A percentile compares a stretch with the other conserved stretches of the same genome.
These are phyloP conservation scores for Cherax quadricarinatus DNA, from an alignment of 1,140 invertebrate species.

Conservation along the genomic window DNA sequence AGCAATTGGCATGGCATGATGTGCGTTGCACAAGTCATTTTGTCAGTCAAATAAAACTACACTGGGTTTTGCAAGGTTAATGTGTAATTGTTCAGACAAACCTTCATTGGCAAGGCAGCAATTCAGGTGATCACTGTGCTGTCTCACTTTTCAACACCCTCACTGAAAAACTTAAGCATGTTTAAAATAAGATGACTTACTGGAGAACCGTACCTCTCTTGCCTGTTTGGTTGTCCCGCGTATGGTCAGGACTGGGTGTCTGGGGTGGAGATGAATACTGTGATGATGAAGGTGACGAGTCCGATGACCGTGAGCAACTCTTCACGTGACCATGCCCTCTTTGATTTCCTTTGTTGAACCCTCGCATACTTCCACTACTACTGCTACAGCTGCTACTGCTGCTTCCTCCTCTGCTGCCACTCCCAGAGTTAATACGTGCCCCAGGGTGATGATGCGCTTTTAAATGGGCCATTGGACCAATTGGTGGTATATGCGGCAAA, in stretches of 20 bases:
- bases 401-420: constrained; percentile 64
- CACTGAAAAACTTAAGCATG: too few species aligned
- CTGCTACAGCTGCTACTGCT: constrained; percentile 70
- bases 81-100: too few species aligned
- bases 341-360: constrained; percentile 53
- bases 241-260: constrained; percentile 73
- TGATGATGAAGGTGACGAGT: constrained; percentile 72
- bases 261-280: constrained; percentile 74
- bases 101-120: too few species aligned
- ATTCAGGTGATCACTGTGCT: too few species aligned
- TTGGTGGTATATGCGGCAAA: constrained; percentile 29
- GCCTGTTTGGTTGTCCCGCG: constrained; percentile 42
- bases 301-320: constrained; percentile 53
- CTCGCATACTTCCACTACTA: constrained; percentile 54
- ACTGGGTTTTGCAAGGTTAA: too few species aligned
- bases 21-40: too few species aligned
- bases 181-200: too few species aligned
- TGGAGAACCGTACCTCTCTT: constrained; percentile 41
- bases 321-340: constrained; percentile 37
- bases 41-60: too few species aligned
- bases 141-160: too few species aligned
- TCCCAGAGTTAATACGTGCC: constrained; percentile 33
- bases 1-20: too few species aligned
- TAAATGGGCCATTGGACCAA: constrained; percentile 32
- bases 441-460: constrained; percentile 43